Percentiles rank a stretch among this genome's conserved stretches.
phyloP scores from a whole-genome alignment of 2,797 vertebrate species.

The Ibycter americanus region DNA sequence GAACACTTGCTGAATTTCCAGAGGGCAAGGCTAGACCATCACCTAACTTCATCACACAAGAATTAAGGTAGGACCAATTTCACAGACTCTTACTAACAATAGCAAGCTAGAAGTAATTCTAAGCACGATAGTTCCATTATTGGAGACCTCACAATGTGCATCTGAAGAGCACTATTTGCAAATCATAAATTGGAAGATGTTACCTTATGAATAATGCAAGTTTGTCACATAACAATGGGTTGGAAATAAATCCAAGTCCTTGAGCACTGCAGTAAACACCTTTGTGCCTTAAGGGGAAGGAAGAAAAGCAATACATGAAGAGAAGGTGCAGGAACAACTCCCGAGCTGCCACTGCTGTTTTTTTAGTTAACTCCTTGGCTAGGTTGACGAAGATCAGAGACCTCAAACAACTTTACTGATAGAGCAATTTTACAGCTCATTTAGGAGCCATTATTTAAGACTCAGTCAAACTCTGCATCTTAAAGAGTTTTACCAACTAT shows the following conservation, averaged over 20 bases:
- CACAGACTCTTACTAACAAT: background rate
- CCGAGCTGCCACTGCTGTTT: background rate
- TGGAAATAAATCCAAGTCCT: background rate
- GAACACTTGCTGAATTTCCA: background rate
- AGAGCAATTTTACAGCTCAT: background rate
- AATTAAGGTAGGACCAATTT: background rate
- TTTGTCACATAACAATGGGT: background rate
- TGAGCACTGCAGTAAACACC: background rate
- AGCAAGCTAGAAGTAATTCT: background rate
- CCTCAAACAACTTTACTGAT: background rate
- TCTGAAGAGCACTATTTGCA: background rate
- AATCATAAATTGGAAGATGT: background rate
- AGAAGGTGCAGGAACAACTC: background rate
- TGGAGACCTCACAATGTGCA: background rate
- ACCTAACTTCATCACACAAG: background rate
- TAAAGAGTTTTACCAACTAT: background rate
- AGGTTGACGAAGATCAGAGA: background rate
- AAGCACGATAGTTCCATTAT: background rate
- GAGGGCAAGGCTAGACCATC: background rate
- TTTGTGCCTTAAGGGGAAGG: background rate
- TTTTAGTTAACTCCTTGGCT: background rate
- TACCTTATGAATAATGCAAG: constrained; percentile 8
- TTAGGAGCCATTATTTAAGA: background rate
- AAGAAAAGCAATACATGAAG: background rate
- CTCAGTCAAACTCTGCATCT: background rate